A percentile compares a stretch with the other conserved stretches of the same genome.
These are phyloP conservation scores for Contarinia nasturtii DNA, from an alignment of 1,140 invertebrate species.

Conservation along the genomic window DNA sequence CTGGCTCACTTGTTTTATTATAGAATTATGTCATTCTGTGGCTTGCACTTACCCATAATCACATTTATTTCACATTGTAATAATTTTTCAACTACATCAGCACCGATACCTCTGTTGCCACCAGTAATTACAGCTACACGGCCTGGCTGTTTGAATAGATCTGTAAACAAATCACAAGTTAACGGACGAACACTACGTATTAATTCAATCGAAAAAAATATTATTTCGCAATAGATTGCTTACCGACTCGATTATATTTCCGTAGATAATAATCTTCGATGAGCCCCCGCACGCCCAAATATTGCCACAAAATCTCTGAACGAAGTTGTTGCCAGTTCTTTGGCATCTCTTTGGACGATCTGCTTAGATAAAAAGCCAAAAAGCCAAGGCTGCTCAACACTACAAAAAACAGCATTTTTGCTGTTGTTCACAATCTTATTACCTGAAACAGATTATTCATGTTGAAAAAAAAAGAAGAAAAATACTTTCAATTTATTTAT, in stretches of 20 bases:
- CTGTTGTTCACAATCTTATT: too few relatives aligned
- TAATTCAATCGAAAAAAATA: slow-evolving; percentile 4
- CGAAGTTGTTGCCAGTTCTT: slow-evolving; percentile 25
- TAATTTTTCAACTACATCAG: slow-evolving; percentile 58
- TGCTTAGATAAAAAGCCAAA: slow-evolving; percentile 14
- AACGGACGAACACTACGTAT: slow-evolving; percentile 5
- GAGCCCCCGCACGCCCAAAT: slow-evolving; percentile 27
- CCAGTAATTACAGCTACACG: slow-evolving; percentile 74
- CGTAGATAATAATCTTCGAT: slow-evolving; percentile 29
- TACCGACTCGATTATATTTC: slow-evolving; percentile 32
- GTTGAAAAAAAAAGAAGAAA: too few relatives aligned
- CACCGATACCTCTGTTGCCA: slow-evolving; percentile 69
- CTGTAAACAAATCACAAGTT: slow-evolving; percentile 23
- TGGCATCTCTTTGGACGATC: slow-evolving; percentile 20
- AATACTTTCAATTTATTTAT: too few relatives aligned
- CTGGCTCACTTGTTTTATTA: background rate
- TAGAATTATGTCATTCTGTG: background rate
- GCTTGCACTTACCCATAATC: slow-evolving; percentile 48
- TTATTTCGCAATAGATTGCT: slow-evolving; percentile 6
- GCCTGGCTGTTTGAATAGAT: slow-evolving; percentile 32
- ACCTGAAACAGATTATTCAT: too few relatives aligned
- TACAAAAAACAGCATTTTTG: too few relatives aligned
- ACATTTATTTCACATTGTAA: slow-evolving; percentile 64
- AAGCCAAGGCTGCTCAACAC: background rate
- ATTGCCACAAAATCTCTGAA: slow-evolving; percentile 30